A percentile compares a stretch with the other conserved stretches of the same genome.
phyloP scores from a whole-genome alignment of 37 sponge, comb jelly and placozoan genomes.

The Petrosia ficiformis region DNA sequence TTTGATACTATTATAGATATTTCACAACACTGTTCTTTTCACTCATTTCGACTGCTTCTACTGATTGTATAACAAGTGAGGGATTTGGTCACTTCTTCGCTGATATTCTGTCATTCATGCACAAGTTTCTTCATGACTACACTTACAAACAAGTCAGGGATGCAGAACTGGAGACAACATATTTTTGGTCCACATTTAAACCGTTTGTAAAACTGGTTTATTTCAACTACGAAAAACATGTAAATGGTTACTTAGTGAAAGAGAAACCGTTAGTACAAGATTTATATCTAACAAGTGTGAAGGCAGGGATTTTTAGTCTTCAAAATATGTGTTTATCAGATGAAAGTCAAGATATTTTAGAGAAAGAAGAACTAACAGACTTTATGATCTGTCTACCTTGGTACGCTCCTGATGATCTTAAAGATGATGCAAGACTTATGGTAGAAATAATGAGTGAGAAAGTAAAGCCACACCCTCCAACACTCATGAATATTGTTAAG shows the following conservation, averaged over 20 bases:
- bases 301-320: background rate
- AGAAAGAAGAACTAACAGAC: background rate
- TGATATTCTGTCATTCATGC: slow-evolving; percentile 7
- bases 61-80: background rate
- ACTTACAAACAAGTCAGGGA: background rate
- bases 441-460: background rate
- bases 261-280: background rate
- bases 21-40: slow-evolving; percentile 25
- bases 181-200: slow-evolving; percentile 33
- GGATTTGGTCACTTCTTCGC: background rate
- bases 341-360: background rate
- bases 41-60: slow-evolving; percentile 3
- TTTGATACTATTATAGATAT: slow-evolving; percentile 10
- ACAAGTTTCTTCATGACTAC: slow-evolving; percentile 13
- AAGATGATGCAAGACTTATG: background rate
- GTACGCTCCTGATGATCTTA: background rate
- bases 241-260: background rate
- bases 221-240: background rate
- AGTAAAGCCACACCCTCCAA: background rate
- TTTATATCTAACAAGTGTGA: background rate
- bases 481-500: background rate
- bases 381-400: background rate
- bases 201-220: background rate
- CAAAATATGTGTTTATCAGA: background rate
- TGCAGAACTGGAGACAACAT: slow-evolving; percentile 23